phyloP scores from a whole-genome alignment of 2,797 vertebrate genomes.

The Microctenopoma steveboyesi region DNA sequence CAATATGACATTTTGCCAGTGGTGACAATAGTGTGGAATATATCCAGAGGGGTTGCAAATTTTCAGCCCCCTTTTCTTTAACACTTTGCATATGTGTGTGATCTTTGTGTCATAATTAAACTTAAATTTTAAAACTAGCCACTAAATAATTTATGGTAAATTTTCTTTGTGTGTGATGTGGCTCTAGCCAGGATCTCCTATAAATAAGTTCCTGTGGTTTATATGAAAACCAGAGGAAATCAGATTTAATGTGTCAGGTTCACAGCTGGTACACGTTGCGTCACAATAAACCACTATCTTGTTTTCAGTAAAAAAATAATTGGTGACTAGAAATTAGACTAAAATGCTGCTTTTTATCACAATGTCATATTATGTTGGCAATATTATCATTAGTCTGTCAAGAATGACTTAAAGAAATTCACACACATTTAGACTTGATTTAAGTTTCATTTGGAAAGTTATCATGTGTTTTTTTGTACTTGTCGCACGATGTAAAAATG shows the following conservation, averaged over 20 bases:
- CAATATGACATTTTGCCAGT: not conserved
- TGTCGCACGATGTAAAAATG: constrained; percentile 17
- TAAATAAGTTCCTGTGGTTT: constrained; percentile 3
- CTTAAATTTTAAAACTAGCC: not conserved
- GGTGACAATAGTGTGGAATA: constrained; percentile 6
- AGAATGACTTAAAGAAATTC: not conserved
- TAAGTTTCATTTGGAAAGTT: constrained; percentile 10
- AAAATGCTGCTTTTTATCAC: not conserved
- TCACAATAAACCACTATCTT: not conserved
- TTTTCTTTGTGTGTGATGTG: not conserved
- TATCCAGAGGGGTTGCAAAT: constrained; percentile 3
- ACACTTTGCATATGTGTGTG: not conserved
- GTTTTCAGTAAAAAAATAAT: not conserved
- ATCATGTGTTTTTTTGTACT: constrained; percentile 11
- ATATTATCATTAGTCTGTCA: not conserved
- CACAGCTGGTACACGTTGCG: constrained; percentile 1
- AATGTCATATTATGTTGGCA: not conserved
- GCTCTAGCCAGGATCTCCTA: not conserved
- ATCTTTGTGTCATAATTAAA: not conserved
- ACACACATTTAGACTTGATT: not conserved
- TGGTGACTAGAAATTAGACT: constrained; percentile 1
- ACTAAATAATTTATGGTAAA: not conserved
- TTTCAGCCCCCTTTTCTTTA: not conserved
- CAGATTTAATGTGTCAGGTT: not conserved
- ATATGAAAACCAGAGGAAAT: not conserved